Evolutionary conservation across 2,888 invertebrate genomes (phyloP).

Genomic region (Sesamia inferens): DNA sequence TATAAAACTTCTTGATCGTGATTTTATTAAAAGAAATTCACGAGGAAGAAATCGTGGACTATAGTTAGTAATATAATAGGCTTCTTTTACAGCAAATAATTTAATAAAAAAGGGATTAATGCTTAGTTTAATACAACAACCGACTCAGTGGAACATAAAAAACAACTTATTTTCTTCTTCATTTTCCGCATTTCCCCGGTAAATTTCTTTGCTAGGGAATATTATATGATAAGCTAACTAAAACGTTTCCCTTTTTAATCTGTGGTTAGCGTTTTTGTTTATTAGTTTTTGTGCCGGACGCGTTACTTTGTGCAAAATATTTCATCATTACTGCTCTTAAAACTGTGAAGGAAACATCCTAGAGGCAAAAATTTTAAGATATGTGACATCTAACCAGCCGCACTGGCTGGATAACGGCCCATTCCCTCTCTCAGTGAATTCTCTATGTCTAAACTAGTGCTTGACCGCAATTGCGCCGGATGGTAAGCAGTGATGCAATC

Average conservation of each 20-base stretch:
- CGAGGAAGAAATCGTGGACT: background rate
- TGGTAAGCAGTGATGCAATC: too few relatives aligned
- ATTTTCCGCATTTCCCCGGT: conserved; percentile 1
- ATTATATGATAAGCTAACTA: background rate
- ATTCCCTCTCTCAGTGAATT: too few relatives aligned
- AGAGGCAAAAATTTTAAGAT: background rate
- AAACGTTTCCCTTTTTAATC: background rate
- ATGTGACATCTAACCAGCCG: too few relatives aligned
- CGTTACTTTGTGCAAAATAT: background rate
- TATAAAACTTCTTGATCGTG: too few relatives aligned
- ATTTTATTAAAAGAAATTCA: too few relatives aligned
- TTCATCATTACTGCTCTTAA: background rate
- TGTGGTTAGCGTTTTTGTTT: background rate
- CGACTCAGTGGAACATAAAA: conserved; percentile 31
- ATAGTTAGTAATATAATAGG: background rate
- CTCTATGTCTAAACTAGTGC: too few relatives aligned
- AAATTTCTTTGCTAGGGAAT: background rate
- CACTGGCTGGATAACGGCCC: too few relatives aligned
- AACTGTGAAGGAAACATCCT: background rate
- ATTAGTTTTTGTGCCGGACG: background rate
- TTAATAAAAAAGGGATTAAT: background rate
- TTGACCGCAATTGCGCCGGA: too few relatives aligned
- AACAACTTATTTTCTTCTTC: conserved; percentile 5
- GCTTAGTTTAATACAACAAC: conserved; percentile 15
- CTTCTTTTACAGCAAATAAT: conserved; percentile 6